Evolutionary conservation across 2,113 vertebrate species (phyloP), one percentile per base, ranked within the genome.

Genomic region (Mixornis gularis): DNA sequence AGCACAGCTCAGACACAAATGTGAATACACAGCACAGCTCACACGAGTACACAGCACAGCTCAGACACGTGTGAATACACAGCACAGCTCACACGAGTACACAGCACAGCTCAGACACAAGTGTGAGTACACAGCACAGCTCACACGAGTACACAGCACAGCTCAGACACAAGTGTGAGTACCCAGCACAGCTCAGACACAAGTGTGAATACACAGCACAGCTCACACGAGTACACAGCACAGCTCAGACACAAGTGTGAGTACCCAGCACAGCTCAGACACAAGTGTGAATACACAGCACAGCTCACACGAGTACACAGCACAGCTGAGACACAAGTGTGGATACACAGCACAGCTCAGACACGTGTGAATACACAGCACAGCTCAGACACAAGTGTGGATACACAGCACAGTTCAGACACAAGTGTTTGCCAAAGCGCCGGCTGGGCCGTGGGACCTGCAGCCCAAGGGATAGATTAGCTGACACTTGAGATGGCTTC

Each of bases 371-470:
- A 6, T 2, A 17, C 52, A 20, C 2, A 30, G 69, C 83, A 3
- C 6, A 6, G 14, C 1, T 1, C 55, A 38, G 36, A 34, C 56
- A 58, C 22, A 25, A 58, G 56, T 58, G 53, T 55, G 51, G 16
- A 17, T 17, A 43, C 41, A 41, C 41, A 29, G 9, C 36, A 36
- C 36, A 36, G 36, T 9, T 36, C 36, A 36, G 36, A 36, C 36
- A 36, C 21, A 5, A 93, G 93, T 11, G 79, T 58, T 84, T 72
- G 87, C 74, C 72, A 51, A n/a, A 62, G 36, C 1, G 0, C 36
- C 2, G 0, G 36, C 46, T 9, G 7, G 48, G 49, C 44, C 66
- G 24, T 3, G 26, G 76, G 56, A 34, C 0, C 0, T 10, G 7
- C 19, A 62, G 55, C 78, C 56, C 77, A 51, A 25, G 40, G 62